phyloP scores from a whole-genome alignment of 2,888 invertebrate species.

The Hetaerina titia region DNA sequence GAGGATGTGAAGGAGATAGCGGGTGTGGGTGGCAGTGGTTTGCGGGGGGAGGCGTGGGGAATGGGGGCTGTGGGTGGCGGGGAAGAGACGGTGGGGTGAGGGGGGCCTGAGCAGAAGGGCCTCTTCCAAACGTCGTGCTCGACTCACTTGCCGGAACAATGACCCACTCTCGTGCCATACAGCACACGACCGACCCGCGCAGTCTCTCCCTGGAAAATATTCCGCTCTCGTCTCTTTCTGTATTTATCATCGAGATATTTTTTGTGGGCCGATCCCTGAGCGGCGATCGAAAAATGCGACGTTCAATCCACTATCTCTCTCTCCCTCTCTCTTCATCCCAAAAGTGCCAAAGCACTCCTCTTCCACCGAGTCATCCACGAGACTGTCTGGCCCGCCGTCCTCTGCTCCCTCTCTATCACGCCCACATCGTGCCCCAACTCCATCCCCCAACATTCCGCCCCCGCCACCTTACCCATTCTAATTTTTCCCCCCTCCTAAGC shows the following conservation, averaged over 20 bases:
- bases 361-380: neutral
- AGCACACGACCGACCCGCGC: neutral
- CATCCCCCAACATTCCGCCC: too few species aligned
- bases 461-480: neutral
- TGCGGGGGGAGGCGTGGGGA: neutral
- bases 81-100: conserved; percentile 28
- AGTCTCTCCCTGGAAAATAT: neutral
- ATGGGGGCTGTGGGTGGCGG: neutral
- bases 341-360: neutral
- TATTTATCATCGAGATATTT: conserved; percentile 21
- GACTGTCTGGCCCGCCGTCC: neutral
- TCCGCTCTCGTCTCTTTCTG: neutral
- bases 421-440: neutral
- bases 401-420: neutral
- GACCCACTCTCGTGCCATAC: conserved; percentile 62
- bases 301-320: neutral
- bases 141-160: conserved; percentile 63
- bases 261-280: neutral
- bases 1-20: neutral
- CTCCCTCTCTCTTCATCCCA: neutral
- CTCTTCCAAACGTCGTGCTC: conserved; percentile 59
- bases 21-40: neutral
- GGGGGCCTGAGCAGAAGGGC: neutral
- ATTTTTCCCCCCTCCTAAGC: neutral
- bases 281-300: neutral